These are phyloP conservation scores for Drymodes brunneopygia DNA, from an alignment of 2,113 vertebrate species.

Conservation along the genomic window DNA sequence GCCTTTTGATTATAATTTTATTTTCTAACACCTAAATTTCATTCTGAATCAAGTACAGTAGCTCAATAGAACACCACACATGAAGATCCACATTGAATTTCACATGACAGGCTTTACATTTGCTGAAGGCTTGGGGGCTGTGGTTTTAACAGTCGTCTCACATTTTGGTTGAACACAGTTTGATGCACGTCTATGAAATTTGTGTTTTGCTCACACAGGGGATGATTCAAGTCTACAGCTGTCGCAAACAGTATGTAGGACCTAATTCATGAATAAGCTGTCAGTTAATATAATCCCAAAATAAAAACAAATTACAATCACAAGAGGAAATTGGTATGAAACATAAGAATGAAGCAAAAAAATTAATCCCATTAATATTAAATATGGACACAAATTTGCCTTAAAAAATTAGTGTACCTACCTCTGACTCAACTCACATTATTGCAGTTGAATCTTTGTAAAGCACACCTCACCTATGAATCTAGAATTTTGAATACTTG, in stretches of 20 bases:
- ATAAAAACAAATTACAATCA: slow-evolving; percentile 17
- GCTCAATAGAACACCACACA: not conserved
- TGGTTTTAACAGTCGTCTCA: slow-evolving; percentile 45
- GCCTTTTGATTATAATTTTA: not conserved
- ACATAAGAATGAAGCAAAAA: not conserved
- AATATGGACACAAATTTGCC: not conserved
- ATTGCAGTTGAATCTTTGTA: not conserved
- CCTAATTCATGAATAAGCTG: slow-evolving; percentile 34
- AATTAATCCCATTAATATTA: not conserved
- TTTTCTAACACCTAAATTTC: not conserved
- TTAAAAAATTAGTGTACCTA: not conserved
- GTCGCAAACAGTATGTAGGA: slow-evolving; percentile 48
- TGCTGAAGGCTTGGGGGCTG: slow-evolving; percentile 10
- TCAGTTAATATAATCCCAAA: slow-evolving; percentile 29
- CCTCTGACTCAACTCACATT: not conserved
- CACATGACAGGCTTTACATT: slow-evolving; percentile 15
- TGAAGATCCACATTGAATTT: slow-evolving; percentile 6
- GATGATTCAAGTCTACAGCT: slow-evolving; percentile 65
- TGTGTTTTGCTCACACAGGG: slow-evolving; percentile 37
- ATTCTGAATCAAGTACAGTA: not conserved
- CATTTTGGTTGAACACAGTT: slow-evolving; percentile 38
- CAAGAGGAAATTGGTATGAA: not conserved
- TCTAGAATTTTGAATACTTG: not conserved
- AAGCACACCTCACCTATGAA: not conserved
- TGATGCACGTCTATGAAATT: slow-evolving; percentile 63